Evolutionary conservation across 1,140 invertebrate genomes (phyloP), one percentile per base, ranked within the genome.

Genomic region (Dryas iulia): DNA sequence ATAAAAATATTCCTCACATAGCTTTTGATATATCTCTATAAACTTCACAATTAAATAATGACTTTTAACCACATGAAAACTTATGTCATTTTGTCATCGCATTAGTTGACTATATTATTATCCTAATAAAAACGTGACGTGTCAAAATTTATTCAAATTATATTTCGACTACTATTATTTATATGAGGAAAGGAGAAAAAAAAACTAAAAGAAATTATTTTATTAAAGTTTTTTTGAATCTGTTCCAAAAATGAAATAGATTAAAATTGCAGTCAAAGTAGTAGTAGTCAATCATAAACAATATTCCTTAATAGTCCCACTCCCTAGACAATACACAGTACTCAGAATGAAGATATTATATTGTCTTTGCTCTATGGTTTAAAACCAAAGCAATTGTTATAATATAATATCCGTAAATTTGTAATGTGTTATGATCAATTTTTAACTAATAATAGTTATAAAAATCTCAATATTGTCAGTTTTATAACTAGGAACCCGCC

Each of bases 11-110:
- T 57, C 26, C 31, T 33, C 30, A 73, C 30, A 57, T 47, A 21
- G 14, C 39, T 47, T 47, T 18, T 1, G 39, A 10, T 7, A 47
- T 18, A 21, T 47, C 18, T n/a, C n/a, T n/a, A n/a, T n/a, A 8
- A 21, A 47, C 39, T 21, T 47, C 39, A 47, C 18, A 47, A 47
- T 47, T 47, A n/a, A n/a, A n/a, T n/a, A 47, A 47, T 59, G 14
- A 65, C 28, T 26, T 62, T 39, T 23, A 23, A 64, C 65, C 65
- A 60, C 47, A 60, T 33, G 53, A 54, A 54, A 54, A 54, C 35
- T 47, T 47, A 47, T 47, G 35, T 47, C 35, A 47, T 47, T 47
- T 47, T 47, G 14, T 47, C 35, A 47, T 47, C 7, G n/a, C 33
- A 3, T 35, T 35, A 35, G n/a, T 35, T 47, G 35, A 47, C 35